Base-by-base conservation (phyloP, 2,888 invertebrate genomes). In the Tetrapedia diversipes region DNA sequence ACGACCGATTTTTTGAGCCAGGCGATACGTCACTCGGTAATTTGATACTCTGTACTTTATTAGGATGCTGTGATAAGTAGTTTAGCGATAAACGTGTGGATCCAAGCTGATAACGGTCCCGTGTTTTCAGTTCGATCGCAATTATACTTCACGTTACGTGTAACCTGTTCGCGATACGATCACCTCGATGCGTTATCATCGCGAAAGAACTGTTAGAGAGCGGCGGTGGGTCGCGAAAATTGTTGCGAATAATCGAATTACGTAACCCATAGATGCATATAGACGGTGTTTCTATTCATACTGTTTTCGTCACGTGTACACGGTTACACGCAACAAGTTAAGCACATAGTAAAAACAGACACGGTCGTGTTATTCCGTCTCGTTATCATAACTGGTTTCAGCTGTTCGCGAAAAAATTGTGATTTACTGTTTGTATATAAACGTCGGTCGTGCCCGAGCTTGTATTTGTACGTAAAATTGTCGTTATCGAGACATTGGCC, bases 211-310 rank as follows among this genome's bases (percentile, higher is more conserved):
- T n/a, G n/a, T n/a, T n/a, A n/a, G n/a, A n/a, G n/a, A n/a, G n/a
- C n/a, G n/a, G n/a, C n/a, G n/a, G n/a, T n/a, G n/a, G n/a, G n/a
- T n/a, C n/a, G n/a, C n/a, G n/a, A n/a, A n/a, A n/a, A 53, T 66
- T 32, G 54, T 41, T 24, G 22, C 14, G n/a, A 59, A 45, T 47
- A 51, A 56, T 63, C 43, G 57, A 68, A 79, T 82, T 82, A 78
- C 75, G 75, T 82, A 82, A 82, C 69, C 11, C 34, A 60, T 57
- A n/a, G n/a, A n/a, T 69, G 56, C 24, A 75, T 68, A 72, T 63
- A 70, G 61, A 27, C 1, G 45, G n/a, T n/a, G n/a, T 49, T 29
- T 51, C 43, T 57, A 29, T 41, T 43, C 43, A 10, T 43, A 54
- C 29, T 37, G 49, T 75, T n/a, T 72, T 67, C 71, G 67, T 64